Evolutionary conservation across 2,113 vertebrate genomes (phyloP).

Genomic region (Meriones unguiculatus): DNA sequence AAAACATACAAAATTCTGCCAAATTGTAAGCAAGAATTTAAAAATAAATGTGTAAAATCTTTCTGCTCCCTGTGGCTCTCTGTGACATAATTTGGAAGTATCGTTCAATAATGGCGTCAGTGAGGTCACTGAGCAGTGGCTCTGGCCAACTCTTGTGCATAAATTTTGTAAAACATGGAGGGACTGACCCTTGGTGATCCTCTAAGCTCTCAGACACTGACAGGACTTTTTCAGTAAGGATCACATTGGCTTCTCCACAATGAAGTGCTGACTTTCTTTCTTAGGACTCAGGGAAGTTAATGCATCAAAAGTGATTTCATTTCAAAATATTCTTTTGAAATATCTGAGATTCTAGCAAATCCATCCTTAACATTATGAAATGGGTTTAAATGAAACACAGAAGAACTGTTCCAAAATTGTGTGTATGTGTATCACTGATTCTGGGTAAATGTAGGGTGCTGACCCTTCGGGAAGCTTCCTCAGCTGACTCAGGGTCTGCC

Average conservation of each 20-base stretch:
- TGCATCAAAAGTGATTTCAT: neutral
- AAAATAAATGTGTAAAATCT: neutral
- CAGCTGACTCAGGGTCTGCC: neutral
- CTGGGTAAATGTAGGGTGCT: neutral
- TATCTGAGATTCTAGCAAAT: neutral
- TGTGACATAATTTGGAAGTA: neutral
- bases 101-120: too few species aligned
- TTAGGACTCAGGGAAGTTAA: neutral
- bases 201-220: neutral
- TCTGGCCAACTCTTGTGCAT: neutral
- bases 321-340: neutral
- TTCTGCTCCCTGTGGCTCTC: neutral
- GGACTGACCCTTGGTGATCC: neutral
- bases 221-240: neutral
- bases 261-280: neutral
- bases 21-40: neutral
- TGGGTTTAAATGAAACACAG: neutral
- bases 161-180: neutral
- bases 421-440: neutral
- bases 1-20: neutral
- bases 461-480: neutral
- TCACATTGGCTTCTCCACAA: neutral
- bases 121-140: neutral
- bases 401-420: neutral
- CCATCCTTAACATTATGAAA: neutral